Evolutionary conservation across 2,113 vertebrate species (phyloP).

Genomic region (Cyphomyrus plagiostoma): DNA sequence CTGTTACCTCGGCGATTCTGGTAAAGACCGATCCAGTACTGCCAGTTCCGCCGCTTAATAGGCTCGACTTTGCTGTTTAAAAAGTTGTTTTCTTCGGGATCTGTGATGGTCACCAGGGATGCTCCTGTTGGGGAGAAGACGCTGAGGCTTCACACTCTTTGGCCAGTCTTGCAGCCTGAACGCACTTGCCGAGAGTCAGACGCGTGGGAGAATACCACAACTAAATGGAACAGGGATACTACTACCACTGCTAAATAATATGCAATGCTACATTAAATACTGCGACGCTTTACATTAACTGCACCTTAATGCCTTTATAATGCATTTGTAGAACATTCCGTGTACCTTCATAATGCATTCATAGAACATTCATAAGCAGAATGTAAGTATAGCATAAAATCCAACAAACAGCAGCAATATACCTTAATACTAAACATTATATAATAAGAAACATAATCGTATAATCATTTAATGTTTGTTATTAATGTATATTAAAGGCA

Average conservation of each 20-base stretch:
- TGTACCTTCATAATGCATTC: background rate
- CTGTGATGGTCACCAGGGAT: conserved; percentile 70
- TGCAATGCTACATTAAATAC: background rate
- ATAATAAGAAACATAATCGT: background rate
- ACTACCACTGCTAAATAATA: background rate
- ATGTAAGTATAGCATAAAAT: background rate
- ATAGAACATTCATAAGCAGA: background rate
- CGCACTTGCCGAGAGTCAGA: background rate
- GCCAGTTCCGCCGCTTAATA: conserved; percentile 61
- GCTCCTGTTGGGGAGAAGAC: conserved; percentile 54
- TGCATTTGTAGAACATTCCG: background rate
- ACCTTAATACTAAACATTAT: background rate
- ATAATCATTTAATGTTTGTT: background rate
- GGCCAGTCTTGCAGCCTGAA: background rate
- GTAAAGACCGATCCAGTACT: conserved; percentile 86
- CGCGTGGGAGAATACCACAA: background rate
- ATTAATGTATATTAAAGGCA: background rate
- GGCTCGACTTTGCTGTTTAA: conserved; percentile 65
- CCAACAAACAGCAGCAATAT: background rate
- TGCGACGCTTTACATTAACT: background rate
- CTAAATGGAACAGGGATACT: background rate
- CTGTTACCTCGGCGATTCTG: conserved; percentile 74
- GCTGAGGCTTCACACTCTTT: background rate
- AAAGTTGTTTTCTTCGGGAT: conserved; percentile 70
- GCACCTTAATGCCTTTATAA: background rate